Evolutionary conservation across 2,797 vertebrate genomes (phyloP), one percentile per base, ranked within the genome.

Genomic region (Enteromius unitaeniatus): DNA sequence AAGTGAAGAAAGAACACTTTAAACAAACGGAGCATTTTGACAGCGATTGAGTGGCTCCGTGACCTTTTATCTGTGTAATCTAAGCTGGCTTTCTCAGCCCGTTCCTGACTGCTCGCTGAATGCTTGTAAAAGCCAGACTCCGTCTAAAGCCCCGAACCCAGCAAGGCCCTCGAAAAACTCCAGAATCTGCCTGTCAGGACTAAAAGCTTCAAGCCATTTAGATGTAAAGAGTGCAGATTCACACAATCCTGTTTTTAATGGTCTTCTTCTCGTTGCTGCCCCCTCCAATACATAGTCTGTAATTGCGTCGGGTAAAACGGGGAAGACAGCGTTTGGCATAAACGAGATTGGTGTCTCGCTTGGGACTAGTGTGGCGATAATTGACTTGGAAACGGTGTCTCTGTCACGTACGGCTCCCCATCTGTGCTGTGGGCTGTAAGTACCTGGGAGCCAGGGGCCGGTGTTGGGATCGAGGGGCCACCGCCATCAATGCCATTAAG

Each of bases 381-480:
- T 93, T 93, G 91, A 94, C 93, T 93, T 90, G 67, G 90, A 92
- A 89, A 92, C 88, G 78, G 88, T 88, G 88, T 79, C 84, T 87
- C 82, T 21, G 79, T 85, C 86, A 86, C 70, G 79, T 86, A 84
- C 51, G 31, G 31, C 60, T 65, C 76, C 76, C 83, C 79, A 82
- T 82, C 83, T 84, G 86, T 58, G 45, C 40, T 31, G 58, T 51
- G 78, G 78, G 34, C 69, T 82, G 55, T 55, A 76, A 85, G 87
- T 84, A 84, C 86, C 88, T 87, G 79, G 78, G 83, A 83, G 80
- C 47, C 87, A 84, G 87, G 91, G 88, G 90, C 87, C 87, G 31
- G 86, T 74, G 76, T 82, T 86, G 85, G 88, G 89, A 92, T 92
- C 90, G 92, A 90, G 91, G 90, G 86, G 87, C 86, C 85, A 79